Base-by-base conservation (phyloP, 2,113 vertebrate genomes). In the Candoia aspera region DNA sequence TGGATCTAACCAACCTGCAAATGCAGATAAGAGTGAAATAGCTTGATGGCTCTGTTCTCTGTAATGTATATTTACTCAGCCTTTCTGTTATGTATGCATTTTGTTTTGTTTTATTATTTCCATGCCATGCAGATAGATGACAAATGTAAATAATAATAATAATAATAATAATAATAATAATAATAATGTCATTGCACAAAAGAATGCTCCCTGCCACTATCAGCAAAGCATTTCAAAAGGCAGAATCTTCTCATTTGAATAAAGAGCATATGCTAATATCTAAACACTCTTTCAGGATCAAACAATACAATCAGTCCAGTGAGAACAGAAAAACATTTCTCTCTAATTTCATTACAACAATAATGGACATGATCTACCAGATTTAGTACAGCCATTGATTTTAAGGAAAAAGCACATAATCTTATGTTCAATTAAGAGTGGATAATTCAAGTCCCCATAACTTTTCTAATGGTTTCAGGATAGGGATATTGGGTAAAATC, bases 11-110 rank as follows among this genome's bases (percentile, higher is more conserved):
- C 96, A 98, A 98, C 98, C 99, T 99, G 98, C 98, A 97, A 98
- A 98, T 98, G 98, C 98, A 99, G 99, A 99, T 99, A 99, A 99
- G 98, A 97, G 94, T 93, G 95, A 96, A 98, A 98, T 98, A 97
- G 96, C 96, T 95, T 94, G 94, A 95, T 96, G 96, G 95, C 95
- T 97, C 97, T 96, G 95, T 97, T 97, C 97, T 96, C 94, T 96
- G 96, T 96, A 97, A 97, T 98, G 98, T 97, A 98, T 98, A 98
- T 98, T 98, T 97, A 97, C 98, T 91, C 97, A 96, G 97, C 95
- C 97, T 98, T 96, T 97, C 95, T 96, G 98, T 97, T 98, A 97
- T 97, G 97, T 97, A 97, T 98, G 97, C 97, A 97, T 97, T 98
- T 62, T 92, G 29, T 68, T 84, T 59, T 57, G 6, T 68, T 79